Conservation (phyloP, 2,888 invertebrate species). For the Phragmatobia fuliginosa region DNA sequence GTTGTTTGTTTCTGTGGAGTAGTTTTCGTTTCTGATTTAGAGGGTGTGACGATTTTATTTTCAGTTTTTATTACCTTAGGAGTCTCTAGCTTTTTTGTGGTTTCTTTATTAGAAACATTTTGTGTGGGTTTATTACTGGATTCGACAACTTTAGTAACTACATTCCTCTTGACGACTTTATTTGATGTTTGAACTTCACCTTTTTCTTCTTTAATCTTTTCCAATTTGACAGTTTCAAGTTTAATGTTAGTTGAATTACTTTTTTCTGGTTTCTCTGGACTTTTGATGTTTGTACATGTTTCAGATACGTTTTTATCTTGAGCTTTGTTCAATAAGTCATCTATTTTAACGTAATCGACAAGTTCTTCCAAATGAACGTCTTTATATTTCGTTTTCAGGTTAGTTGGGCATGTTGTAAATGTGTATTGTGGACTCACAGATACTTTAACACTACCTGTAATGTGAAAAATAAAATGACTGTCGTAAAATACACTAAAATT, state of each 20-base stretch:
- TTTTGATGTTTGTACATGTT: not conserved
- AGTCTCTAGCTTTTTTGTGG: not conserved
- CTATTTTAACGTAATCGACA: not conserved
- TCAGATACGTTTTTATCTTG: not conserved
- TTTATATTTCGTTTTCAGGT: conserved; percentile 56
- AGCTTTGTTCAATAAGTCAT: not conserved
- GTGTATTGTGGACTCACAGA: conserved; percentile 66
- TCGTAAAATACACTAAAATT: not conserved
- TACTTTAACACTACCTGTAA: conserved; percentile 68
- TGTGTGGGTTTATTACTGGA: not conserved
- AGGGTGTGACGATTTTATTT: not conserved
- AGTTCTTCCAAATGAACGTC: conserved; percentile 13
- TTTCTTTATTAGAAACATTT: not conserved
- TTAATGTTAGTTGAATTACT: not conserved
- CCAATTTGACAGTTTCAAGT: not conserved
- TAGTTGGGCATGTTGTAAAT: conserved; percentile 65
- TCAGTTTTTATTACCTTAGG: conserved; percentile 5
- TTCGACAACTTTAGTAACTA: not conserved
- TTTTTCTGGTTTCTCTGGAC: not conserved
- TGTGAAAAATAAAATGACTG: not conserved
- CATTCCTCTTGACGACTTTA: not conserved
- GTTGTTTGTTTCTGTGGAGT: conserved; percentile 3
- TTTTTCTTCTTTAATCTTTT: not conserved
- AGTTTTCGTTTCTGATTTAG: conserved; percentile 1
- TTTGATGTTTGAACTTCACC: not conserved